A percentile compares a stretch with the other conserved stretches of the same genome.
Conservation (phyloP, 2,113 vertebrate genomes). For the Prinia subflava region DNA sequence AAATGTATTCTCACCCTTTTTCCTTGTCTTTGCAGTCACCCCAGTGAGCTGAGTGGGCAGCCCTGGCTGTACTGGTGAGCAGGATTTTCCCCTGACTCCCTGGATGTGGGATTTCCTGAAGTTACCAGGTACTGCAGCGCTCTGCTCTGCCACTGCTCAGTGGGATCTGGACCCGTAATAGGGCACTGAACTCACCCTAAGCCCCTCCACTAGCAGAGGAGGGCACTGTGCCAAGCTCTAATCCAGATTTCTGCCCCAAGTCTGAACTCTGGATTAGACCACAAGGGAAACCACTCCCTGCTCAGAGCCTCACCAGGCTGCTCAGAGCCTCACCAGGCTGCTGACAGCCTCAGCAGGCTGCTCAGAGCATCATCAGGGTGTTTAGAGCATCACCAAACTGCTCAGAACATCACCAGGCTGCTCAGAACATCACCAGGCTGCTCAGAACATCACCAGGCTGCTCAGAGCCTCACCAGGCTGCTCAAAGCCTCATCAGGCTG, state of each 20-base stretch:
- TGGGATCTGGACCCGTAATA: not conserved
- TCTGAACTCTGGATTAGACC: not conserved
- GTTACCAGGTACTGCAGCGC: not conserved
- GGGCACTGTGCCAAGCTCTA: not conserved
- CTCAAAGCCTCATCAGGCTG: not conserved
- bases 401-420: not conserved
- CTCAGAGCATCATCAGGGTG: not conserved
- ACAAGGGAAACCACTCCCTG: accelerated
- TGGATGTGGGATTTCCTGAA: not conserved
- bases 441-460: not conserved
- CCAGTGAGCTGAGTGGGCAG: not conserved
- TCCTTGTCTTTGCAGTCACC: not conserved
- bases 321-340: not conserved
- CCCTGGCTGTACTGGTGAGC: not conserved
- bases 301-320: not conserved
- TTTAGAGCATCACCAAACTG: not conserved
- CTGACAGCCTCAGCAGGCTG: not conserved
- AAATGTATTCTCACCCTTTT: not conserved
- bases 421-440: not conserved
- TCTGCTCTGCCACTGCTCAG: not conserved
- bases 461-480: not conserved
- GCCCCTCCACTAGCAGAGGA: not conserved
- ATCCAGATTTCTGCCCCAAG: not conserved
- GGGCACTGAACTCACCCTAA: not conserved
- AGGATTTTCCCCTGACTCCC: not conserved